These are phyloP conservation scores for Belgica antarctica DNA, from an alignment of 2,888 invertebrate species.

Conservation along the genomic window DNA sequence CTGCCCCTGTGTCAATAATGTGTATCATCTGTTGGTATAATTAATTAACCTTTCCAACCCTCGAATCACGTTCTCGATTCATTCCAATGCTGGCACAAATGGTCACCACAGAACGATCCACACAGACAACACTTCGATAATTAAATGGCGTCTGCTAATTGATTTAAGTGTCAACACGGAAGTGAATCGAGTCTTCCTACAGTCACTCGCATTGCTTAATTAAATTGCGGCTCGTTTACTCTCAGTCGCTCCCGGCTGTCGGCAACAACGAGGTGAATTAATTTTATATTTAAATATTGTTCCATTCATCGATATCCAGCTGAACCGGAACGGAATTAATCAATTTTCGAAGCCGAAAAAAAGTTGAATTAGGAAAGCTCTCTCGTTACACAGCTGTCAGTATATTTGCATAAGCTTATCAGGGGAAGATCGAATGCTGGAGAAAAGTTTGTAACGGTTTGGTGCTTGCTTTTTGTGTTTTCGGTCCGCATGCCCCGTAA, in stretches of 20 bases:
- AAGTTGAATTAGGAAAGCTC: neutral
- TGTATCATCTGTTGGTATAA: neutral
- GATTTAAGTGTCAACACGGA: slow-evolving; percentile 34
- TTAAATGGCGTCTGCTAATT: slow-evolving; percentile 38
- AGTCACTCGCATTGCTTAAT: neutral
- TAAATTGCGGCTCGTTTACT: slow-evolving; percentile 23
- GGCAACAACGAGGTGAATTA: neutral
- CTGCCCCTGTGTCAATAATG: too few relatives aligned
- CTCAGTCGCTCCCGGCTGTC: neutral
- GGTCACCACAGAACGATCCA: neutral
- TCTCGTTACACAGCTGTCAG: too few relatives aligned
- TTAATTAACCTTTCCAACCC: neutral
- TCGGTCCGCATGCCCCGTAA: too few relatives aligned
- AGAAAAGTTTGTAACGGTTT: too few relatives aligned
- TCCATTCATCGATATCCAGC: neutral
- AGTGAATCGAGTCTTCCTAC: slow-evolving; percentile 24
- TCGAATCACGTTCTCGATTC: neutral
- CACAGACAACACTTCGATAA: too few relatives aligned
- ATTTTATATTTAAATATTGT: slow-evolving; percentile 6
- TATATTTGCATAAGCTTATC: slow-evolving; percentile 1
- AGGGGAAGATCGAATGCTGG: too few relatives aligned
- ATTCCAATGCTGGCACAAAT: too few relatives aligned
- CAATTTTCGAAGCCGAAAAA: neutral
- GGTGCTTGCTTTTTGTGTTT: too few relatives aligned
- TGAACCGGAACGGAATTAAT: too few relatives aligned